A percentile compares a stretch with the other conserved stretches of the same genome.
Evolutionary conservation across 1,140 invertebrate genomes (phyloP).

Genomic region (Harpegnathos saltator): DNA sequence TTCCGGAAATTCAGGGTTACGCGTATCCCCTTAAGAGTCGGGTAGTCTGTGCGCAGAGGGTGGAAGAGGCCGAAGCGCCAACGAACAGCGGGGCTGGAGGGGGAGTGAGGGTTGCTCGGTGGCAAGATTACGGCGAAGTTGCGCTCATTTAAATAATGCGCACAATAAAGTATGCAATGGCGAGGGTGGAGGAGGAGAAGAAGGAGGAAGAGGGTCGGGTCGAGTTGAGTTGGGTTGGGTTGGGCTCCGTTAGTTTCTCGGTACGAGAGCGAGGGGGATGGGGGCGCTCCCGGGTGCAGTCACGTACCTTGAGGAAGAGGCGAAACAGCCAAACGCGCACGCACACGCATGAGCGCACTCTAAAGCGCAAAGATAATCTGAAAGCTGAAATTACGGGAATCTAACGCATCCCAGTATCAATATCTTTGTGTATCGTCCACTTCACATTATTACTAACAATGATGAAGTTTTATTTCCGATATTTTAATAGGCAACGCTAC

Average conservation of each 20-base stretch:
- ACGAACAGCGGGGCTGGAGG: conserved; percentile 35
- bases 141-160: conserved; percentile 84
- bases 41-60: conserved; percentile 69
- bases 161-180: conserved; percentile 83
- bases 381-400: conserved; percentile 8
- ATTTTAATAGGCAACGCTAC: too few relatives aligned
- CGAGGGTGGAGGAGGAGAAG: conserved; percentile 55
- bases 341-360: conserved; percentile 60
- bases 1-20: conserved; percentile 47
- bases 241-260: conserved; percentile 76
- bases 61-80: conserved; percentile 41
- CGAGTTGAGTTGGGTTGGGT: conserved; percentile 66
- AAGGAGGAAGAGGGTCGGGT: too few relatives aligned
- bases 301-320: conserved; percentile 72
- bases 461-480: too few relatives aligned
- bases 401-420: background rate
- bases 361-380: conserved; percentile 40
- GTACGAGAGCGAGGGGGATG: conserved; percentile 60
- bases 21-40: conserved; percentile 61
- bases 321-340: conserved; percentile 58
- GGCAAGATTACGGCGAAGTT: conserved; percentile 81
- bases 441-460: conserved; percentile 37
- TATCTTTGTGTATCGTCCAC: background rate
- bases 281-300: conserved; percentile 75
- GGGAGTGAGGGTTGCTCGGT: conserved; percentile 68